Conservation (phyloP, 2,888 invertebrate genomes). For the Augiades crinisus region DNA sequence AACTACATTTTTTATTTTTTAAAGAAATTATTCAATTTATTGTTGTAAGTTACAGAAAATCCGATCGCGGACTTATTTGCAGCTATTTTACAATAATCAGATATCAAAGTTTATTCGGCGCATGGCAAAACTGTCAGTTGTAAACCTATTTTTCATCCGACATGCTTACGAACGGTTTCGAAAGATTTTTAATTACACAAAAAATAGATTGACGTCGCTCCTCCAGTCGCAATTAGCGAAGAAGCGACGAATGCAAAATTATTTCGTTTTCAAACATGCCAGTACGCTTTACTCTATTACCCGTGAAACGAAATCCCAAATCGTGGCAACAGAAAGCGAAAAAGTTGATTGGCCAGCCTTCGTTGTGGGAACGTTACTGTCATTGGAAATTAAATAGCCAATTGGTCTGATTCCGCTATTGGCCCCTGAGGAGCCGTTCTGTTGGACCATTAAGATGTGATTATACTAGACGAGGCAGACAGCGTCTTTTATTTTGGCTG, state of each 20-base stretch:
- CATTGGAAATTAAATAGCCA: slow-evolving; percentile 25
- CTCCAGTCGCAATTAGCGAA: neutral
- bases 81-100: no score
- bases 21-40: no score
- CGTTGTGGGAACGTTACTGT: slow-evolving; percentile 20
- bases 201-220: neutral
- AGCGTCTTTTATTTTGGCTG: slow-evolving; percentile 5
- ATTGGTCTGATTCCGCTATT: slow-evolving; percentile 16
- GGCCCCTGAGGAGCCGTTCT: slow-evolving; percentile 28
- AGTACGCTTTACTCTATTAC: slow-evolving; percentile 8
- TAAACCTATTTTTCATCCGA: no score
- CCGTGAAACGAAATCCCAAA: slow-evolving; percentile 10
- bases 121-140: no score
- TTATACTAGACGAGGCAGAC: slow-evolving; percentile 23
- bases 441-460: slow-evolving; percentile 31
- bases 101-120: no score
- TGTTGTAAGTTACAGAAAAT: no score
- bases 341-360: slow-evolving; percentile 17
- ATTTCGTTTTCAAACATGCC: neutral
- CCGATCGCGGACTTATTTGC: no score
- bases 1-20: no score
- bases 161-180: no score
- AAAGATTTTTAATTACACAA: no score
- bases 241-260: neutral
- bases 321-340: neutral